These are phyloP conservation scores for Halichoeres trimaculatus DNA, from an alignment of 2,113 vertebrate species.

Conservation along the genomic window DNA sequence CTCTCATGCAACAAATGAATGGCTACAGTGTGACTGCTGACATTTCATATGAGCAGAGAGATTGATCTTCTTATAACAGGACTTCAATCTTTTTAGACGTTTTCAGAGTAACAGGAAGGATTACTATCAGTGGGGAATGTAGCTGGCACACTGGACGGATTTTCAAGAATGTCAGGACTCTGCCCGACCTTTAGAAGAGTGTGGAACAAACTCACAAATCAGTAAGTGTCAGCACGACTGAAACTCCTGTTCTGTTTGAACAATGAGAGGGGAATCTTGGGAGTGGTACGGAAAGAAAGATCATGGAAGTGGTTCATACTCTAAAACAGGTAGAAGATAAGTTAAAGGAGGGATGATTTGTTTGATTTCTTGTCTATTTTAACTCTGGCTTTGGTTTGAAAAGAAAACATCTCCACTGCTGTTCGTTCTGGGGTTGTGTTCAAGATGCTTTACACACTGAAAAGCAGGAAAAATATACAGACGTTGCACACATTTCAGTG, in stretches of 20 bases:
- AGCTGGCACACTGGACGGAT: conserved; percentile 52
- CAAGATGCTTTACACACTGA: conserved; percentile 46
- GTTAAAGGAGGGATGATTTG: conserved; percentile 25
- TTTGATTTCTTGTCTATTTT: conserved; percentile 58
- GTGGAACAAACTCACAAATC: conserved; percentile 71
- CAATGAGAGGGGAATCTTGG: conserved; percentile 59
- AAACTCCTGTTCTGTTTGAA: conserved; percentile 46
- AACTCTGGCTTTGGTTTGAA: conserved; percentile 54
- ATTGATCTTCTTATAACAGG: conserved; percentile 33
- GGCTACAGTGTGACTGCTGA: conserved; percentile 5
- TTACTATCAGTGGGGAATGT: conserved; percentile 56
- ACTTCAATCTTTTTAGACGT: conserved; percentile 29
- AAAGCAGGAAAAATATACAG: conserved; percentile 40
- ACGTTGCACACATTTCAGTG: conserved; percentile 34
- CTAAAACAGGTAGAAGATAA: conserved; percentile 22
- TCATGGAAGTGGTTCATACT: conserved; percentile 55
- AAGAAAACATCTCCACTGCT: conserved; percentile 48
- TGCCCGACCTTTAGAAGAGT: conserved; percentile 58
- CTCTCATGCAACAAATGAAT: conserved; percentile 13
- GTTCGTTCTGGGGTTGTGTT: conserved; percentile 43
- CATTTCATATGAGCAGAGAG: conserved; percentile 14
- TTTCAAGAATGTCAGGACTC: conserved; percentile 62
- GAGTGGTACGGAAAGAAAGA: conserved; percentile 47
- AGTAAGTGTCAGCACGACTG: conserved; percentile 54
- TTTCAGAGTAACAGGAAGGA: conserved; percentile 56